Percentiles rank a stretch among this genome's conserved stretches.
Conservation (phyloP, 2,888 invertebrate species). For the Scaptomyza flava region DNA sequence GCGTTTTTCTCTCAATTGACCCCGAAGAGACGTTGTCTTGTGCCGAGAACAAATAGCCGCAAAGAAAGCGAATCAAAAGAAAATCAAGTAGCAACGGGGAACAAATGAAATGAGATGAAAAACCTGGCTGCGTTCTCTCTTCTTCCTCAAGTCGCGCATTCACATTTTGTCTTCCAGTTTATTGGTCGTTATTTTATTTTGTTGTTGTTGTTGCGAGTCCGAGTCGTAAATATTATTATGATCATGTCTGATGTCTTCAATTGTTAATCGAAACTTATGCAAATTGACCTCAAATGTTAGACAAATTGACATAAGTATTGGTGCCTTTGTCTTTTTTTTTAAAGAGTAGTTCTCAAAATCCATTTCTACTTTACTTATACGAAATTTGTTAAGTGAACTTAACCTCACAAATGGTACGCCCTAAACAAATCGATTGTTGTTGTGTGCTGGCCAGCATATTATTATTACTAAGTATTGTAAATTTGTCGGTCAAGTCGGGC, state of each 20-base stretch:
- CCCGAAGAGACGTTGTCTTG: conserved; percentile 39
- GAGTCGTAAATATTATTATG: conserved; percentile 20
- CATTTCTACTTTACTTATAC: no score
- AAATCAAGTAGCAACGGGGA: no score
- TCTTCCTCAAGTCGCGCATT: conserved; percentile 3
- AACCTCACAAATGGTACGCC: neutral
- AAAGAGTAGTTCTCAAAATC: neutral
- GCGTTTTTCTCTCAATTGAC: conserved; percentile 70
- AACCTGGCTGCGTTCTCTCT: neutral
- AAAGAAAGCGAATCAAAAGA: no score
- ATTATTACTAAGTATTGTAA: neutral
- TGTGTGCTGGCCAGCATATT: neutral
- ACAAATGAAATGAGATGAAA: neutral
- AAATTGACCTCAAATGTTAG: conserved; percentile 46
- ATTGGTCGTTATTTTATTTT: conserved; percentile 1
- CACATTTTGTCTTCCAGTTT: conserved; percentile 29
- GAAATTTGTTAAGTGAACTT: neutral
- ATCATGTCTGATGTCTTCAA: conserved; percentile 39
- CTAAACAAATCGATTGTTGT: conserved; percentile 6
- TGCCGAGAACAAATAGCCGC: no score
- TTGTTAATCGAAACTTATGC: conserved; percentile 61
- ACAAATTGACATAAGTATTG: no score
- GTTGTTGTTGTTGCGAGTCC: conserved; percentile 15
- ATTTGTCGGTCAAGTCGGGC: conserved; percentile 28
- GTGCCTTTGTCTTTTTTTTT: no score